Conservation (phyloP, 2,113 vertebrate species). For the Aix galericulata region DNA sequence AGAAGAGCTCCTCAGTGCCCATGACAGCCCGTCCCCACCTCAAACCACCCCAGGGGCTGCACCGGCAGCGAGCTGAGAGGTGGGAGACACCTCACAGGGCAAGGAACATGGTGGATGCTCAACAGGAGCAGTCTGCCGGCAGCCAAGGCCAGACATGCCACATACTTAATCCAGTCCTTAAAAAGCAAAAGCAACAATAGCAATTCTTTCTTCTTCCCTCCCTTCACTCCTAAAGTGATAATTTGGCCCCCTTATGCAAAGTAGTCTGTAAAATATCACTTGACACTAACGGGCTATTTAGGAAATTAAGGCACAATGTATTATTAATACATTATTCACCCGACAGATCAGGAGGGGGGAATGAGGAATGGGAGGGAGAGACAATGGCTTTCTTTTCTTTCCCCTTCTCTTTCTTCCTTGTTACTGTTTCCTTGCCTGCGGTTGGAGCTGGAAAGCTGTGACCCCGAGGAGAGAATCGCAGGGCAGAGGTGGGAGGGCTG, state of each 20-base stretch:
- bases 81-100: rapidly evolving
- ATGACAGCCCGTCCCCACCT: neutral
- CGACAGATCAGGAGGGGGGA: neutral
- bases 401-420: neutral
- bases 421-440: neutral
- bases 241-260: neutral
- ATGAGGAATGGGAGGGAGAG: neutral
- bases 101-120: neutral
- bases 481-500: rapidly evolving
- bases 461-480: neutral
- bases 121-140: neutral
- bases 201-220: rapidly evolving
- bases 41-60: rapidly evolving
- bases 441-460: neutral
- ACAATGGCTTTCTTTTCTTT: neutral
- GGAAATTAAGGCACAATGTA: neutral
- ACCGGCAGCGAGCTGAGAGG: rapidly evolving
- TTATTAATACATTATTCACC: neutral
- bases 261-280: neutral
- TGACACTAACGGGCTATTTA: neutral
- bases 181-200: neutral
- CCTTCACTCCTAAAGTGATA: neutral
- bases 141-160: neutral
- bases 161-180: neutral
- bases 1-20: neutral